Base-by-base conservation (phyloP, 2,797 vertebrate species). In the Lophius americanus region DNA sequence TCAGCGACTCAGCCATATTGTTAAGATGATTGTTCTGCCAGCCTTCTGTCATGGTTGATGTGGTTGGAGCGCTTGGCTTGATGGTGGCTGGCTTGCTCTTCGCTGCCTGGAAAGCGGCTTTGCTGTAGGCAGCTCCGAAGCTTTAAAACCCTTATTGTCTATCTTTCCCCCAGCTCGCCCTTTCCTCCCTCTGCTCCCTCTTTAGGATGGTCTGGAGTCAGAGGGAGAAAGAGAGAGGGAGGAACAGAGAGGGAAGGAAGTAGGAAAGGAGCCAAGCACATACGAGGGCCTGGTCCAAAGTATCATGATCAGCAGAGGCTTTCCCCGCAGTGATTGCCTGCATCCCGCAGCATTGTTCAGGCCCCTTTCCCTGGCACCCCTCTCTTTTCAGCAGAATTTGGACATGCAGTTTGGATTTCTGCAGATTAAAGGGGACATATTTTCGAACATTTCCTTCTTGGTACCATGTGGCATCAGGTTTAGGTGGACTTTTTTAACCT, bases 11-110 rank as follows among this genome's bases (percentile, higher is more conserved):
- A 92, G 88, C 92, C 89, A 87, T 91, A 91, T 90, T 92, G 92
- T 93, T 93, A 92, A 94, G 92, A 92, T 92, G 91, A 92, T 93
- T 93, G 90, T 90, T 91, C 86, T 93, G 92, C 92, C 92, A 94
- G 92, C 88, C 92, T 89, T 92, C 92, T 93, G 92, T 92, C 91
- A 91, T 85, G 87, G 91, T 89, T 92, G 92, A 92, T 92, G 91
- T 84, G 91, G 91, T 87, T 91, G 87, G 88, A 92, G 88, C 84
- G 83, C 82, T 91, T 91, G 88, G 87, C 86, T 85, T 70, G 86
- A 82, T 81, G 52, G 80, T 23, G 85, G 70, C 86, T 80, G 89
- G 83, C 86, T 89, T 89, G 89, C 87, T 90, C 78, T 68, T 78
- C 46, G 54, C 81, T 77, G 86, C 89, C 88, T 90, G 87, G 84